A percentile compares a stretch with the other conserved stretches of the same genome.
These are phyloP conservation scores for Eudasyphora cyanicolor DNA, from an alignment of 2,888 invertebrate species.

Conservation along the genomic window DNA sequence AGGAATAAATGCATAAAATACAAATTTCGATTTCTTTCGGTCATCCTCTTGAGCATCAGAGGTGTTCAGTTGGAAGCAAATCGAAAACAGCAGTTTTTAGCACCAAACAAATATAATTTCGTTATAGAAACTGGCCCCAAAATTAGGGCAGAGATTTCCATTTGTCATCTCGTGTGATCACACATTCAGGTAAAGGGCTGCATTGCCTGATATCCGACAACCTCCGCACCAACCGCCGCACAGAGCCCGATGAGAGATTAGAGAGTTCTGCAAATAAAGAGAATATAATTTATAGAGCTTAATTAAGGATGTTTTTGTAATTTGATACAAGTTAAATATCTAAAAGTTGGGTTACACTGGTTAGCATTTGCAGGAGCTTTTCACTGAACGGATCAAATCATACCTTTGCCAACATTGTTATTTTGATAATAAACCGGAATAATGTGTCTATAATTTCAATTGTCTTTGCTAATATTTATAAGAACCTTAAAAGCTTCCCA, in stretches of 20 bases:
- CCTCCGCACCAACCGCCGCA: slow-evolving; percentile 89
- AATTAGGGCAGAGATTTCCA: slow-evolving; percentile 88
- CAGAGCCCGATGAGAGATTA: slow-evolving; percentile 82
- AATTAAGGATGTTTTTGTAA: too few species aligned
- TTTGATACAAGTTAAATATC: too few species aligned
- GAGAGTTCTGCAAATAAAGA: slow-evolving; percentile 76
- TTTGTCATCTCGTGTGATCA: slow-evolving; percentile 81
- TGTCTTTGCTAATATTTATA: too few species aligned
- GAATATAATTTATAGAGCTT: too few species aligned
- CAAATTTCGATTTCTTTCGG: slow-evolving; percentile 53
- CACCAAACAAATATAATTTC: slow-evolving; percentile 65
- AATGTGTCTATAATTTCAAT: too few species aligned
- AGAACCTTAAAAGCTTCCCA: too few species aligned
- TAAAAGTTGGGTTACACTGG: too few species aligned
- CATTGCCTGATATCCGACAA: slow-evolving; percentile 80
- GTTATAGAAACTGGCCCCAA: slow-evolving; percentile 55
- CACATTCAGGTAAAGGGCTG: slow-evolving; percentile 77
- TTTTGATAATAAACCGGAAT: too few species aligned
- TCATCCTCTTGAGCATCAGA: slow-evolving; percentile 16
- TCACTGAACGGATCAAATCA: too few species aligned
- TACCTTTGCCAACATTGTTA: too few species aligned
- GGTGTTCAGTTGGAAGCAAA: slow-evolving; percentile 20
- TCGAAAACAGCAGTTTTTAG: slow-evolving; percentile 64
- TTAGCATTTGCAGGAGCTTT: too few species aligned
- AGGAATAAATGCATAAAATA: slow-evolving; percentile 68